A percentile compares a stretch with the other conserved stretches of the same genome.
phyloP scores from a whole-genome alignment of 2,113 vertebrate genomes.

The Suncus etruscus region DNA sequence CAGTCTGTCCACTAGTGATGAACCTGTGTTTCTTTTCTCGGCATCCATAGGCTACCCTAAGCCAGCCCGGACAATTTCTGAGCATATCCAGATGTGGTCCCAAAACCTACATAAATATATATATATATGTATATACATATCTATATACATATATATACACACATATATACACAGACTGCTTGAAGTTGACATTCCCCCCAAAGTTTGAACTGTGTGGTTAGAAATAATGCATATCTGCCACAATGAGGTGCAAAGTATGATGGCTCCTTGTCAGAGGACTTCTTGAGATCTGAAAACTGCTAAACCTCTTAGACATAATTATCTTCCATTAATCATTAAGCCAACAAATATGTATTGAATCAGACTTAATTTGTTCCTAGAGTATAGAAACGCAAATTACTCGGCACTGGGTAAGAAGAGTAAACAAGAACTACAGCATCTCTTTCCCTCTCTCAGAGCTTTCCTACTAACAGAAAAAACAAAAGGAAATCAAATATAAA shows the following conservation, averaged over 20 bases:
- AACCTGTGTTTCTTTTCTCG: too few relatives aligned
- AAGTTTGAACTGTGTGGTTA: not conserved
- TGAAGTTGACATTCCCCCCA: not conserved
- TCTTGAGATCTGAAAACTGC: not conserved
- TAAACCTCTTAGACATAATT: slow-evolving; percentile 3
- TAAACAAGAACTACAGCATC: not conserved
- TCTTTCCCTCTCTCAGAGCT: not conserved
- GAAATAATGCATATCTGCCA: not conserved
- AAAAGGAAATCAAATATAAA: not conserved
- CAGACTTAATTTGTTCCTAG: not conserved
- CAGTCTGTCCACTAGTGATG: too few relatives aligned
- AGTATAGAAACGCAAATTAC: not conserved
- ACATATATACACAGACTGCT: not conserved
- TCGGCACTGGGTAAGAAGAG: not conserved
- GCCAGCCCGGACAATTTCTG: too few relatives aligned
- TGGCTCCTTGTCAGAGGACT: not conserved
- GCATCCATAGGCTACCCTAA: too few relatives aligned
- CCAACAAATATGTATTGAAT: not conserved
- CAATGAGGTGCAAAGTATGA: not conserved
- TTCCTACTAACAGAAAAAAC: not conserved
- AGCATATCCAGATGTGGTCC: too few relatives aligned
- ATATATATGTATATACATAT: too few relatives aligned
- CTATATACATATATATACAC: too few relatives aligned
- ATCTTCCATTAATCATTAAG: not conserved
- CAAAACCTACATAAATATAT: too few relatives aligned